Base-by-base conservation (phyloP, 2,888 invertebrate species). In the Pseudanteris insignis region DNA sequence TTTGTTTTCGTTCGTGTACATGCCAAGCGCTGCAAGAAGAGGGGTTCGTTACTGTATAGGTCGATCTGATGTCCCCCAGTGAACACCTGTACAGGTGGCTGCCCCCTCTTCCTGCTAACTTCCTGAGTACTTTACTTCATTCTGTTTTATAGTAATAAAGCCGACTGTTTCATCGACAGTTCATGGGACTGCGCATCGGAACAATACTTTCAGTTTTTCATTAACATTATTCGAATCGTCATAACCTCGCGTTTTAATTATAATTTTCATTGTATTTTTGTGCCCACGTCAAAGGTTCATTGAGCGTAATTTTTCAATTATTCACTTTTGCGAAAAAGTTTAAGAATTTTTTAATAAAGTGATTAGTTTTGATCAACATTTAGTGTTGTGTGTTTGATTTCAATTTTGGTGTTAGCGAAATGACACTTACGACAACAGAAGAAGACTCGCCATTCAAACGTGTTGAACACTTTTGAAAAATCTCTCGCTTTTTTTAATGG, bases 71-170 rank as follows among this genome's bases (percentile, higher is more conserved):
- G 62, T 65, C 68, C 67, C 69, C 62, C 65, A 30, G 51, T 63
- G 64, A 67, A 70, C 69, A 70, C 70, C 70, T 70, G 70, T 68
- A 66, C 68, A 62, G 63, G 61, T 63, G 60, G 60, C 58, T 60
- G 61, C 65, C 67, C 67, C 64, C 64, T 64, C 67, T 64, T 65
- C 54, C 57, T 41, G 47, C 50, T 63, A 37, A 67, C 66, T 68
- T 68, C 67, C 68, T 66, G 67, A 67, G 64, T 59, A 44, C 63
- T 64, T 65, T 65, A 65, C 66, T 66, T 65, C 60, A 61, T 59
- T 66, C 66, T 57, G 66, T 65, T 68, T 66, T 65, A 58, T 64
- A 68, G 68, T 64, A 66, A 66, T 65, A 59, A 66, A 63, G 66
- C 57, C 53, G 59, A 63, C 58, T 50, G 64, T 67, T 65, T 53